A percentile compares a stretch with the other conserved stretches of the same genome.
Conservation (phyloP, 2,113 vertebrate species). For the Actinemys pallida region DNA sequence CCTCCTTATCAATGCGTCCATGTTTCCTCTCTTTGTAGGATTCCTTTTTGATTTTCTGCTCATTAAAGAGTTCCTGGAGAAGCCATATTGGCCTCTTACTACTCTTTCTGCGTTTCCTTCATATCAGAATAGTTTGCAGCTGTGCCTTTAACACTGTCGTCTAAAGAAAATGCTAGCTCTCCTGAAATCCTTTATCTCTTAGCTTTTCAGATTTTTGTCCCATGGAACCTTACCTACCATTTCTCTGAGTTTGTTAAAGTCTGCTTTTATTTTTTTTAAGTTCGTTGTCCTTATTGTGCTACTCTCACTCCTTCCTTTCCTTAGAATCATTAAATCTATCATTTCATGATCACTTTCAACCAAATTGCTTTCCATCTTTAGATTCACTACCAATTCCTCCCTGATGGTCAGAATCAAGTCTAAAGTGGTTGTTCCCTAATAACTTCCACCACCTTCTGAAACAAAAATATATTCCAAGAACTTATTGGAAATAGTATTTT, state of each 20-base stretch:
- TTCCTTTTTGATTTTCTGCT: neutral
- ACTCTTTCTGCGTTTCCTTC: neutral
- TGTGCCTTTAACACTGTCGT: neutral
- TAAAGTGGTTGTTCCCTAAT: neutral
- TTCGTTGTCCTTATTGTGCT: neutral
- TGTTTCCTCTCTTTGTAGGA: neutral
- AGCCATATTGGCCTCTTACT: neutral
- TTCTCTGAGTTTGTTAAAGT: neutral
- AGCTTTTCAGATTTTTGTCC: neutral
- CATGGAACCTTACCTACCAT: neutral
- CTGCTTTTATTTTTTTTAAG: neutral
- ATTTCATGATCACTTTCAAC: neutral
- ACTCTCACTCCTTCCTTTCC: neutral
- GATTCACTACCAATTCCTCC: neutral
- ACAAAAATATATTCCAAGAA: neutral
- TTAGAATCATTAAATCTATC: neutral
- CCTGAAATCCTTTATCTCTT: neutral
- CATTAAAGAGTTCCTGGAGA: neutral
- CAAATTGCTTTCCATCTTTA: neutral
- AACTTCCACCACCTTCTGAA: neutral
- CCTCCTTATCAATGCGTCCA: neutral
- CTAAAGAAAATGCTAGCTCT: neutral
- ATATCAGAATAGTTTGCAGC: neutral
- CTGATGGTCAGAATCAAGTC: neutral
- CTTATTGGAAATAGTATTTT: neutral